phyloP scores from a whole-genome alignment of 2,797 vertebrate species.

The Garrulus glandarius region DNA sequence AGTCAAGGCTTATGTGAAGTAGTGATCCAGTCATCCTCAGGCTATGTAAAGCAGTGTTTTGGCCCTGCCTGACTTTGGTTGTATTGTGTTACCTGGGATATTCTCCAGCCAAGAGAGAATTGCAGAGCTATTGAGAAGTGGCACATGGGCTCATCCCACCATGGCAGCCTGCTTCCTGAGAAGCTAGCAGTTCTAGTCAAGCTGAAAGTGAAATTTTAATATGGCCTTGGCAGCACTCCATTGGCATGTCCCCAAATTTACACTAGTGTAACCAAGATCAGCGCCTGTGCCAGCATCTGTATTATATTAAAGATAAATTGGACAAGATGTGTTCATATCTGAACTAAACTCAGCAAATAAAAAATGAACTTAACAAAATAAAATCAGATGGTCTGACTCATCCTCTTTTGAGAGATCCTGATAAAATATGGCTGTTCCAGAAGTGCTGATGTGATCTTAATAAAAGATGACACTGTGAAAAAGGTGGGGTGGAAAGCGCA shows the following conservation, averaged over 20 bases:
- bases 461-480: slow-evolving; percentile 35
- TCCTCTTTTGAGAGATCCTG: slow-evolving; percentile 14
- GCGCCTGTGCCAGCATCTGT: neutral
- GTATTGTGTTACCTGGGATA: slow-evolving; percentile 48
- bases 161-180: slow-evolving; percentile 63
- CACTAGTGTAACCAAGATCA: slow-evolving; percentile 10
- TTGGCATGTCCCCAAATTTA: slow-evolving; percentile 41
- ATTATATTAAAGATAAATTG: slow-evolving; percentile 41
- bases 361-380: slow-evolving; percentile 37
- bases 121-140: slow-evolving; percentile 33
- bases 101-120: slow-evolving; percentile 53
- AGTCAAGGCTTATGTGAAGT: slow-evolving; percentile 54
- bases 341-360: slow-evolving; percentile 31
- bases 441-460: slow-evolving; percentile 24
- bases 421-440: slow-evolving; percentile 24
- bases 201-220: slow-evolving; percentile 62
- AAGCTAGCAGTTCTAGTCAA: slow-evolving; percentile 44
- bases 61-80: neutral
- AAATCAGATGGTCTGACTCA: slow-evolving; percentile 46
- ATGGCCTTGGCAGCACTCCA: slow-evolving; percentile 27
- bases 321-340: slow-evolving; percentile 22
- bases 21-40: slow-evolving; percentile 59
- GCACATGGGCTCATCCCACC: neutral
- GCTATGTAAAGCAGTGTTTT: slow-evolving; percentile 59
- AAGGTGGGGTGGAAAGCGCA: neutral